These are phyloP conservation scores for Petrolisthes manimaculis DNA, from an alignment of 2,888 invertebrate genomes.

Conservation along the genomic window DNA sequence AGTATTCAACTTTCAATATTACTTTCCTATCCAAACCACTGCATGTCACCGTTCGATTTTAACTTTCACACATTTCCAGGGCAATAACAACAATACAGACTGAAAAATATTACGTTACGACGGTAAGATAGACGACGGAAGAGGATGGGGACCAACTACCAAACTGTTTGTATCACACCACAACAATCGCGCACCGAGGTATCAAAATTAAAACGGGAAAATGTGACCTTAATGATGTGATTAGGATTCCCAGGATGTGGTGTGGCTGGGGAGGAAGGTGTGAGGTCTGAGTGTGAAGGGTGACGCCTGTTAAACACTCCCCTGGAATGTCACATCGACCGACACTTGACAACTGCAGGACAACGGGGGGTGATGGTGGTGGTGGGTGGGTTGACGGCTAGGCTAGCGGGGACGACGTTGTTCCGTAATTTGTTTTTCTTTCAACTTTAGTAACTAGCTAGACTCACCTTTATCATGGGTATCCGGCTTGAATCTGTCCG, in stretches of 20 bases:
- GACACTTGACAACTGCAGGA: slow-evolving; percentile 26
- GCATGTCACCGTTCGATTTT: too few species aligned
- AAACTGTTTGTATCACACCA: too few species aligned
- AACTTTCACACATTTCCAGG: too few species aligned
- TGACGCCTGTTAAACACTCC: slow-evolving; percentile 2
- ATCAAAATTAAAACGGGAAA: too few species aligned
- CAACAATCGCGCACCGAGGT: too few species aligned
- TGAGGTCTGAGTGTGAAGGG: background rate
- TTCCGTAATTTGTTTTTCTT: background rate
- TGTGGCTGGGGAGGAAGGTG: background rate
- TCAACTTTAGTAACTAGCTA: background rate
- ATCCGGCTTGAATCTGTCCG: slow-evolving; percentile 56
- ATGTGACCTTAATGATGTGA: too few species aligned
- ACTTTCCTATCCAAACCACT: too few species aligned
- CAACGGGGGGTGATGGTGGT: slow-evolving; percentile 8
- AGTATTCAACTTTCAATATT: too few species aligned
- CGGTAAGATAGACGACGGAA: too few species aligned
- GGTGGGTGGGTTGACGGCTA: background rate
- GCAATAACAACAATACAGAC: too few species aligned
- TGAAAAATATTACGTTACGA: too few species aligned
- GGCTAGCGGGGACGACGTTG: background rate
- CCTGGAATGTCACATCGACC: slow-evolving; percentile 38
- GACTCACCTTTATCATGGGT: slow-evolving; percentile 55
- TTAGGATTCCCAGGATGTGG: background rate
- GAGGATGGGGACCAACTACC: too few species aligned